Evolutionary conservation across 2,113 vertebrate genomes (phyloP), one percentile per base, ranked within the genome.

Genomic region (Charina bottae): DNA sequence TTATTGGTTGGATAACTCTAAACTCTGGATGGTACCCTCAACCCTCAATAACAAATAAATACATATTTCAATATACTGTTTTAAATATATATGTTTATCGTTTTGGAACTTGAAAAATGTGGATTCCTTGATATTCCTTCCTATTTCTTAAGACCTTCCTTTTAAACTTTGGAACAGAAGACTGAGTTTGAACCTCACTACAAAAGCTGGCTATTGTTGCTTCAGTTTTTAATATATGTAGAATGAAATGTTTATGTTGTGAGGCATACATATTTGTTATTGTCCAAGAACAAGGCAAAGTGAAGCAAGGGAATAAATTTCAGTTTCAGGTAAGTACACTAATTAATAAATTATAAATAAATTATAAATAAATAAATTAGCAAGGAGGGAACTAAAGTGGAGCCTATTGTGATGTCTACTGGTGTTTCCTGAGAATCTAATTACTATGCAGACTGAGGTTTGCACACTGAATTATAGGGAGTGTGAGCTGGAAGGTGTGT

Each of bases 381-480:
- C 2, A 93, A 91, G 49, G 49, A 96, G 55, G 17, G 21, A 28
- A 83, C 37, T 90, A 92, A 96, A 95, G 42, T 46, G 85, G 93
- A 92, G 92, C 23, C 60, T 94, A 91, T 42, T 42, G 84, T 24
- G 54, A 84, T 37, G 24, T 2, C 62, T 84, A 24, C 19, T 87
- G 86, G 85, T 84, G 93, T 91, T 2, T 94, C 93, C 91, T 60
- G 49, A 89, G n/a, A 87, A 86, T 24, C 93, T 96, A 93, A 97
- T 96, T 97, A 93, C 89, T 92, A 95, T 95, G 90, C 95, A 96
- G 93, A 83, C 93, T 96, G 95, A 93, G 95, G 93, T 93, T 93
- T 93, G 87, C 60, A 87, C 93, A 62, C 91, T 93, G 93, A 95
- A 94, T 91, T 92, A 88, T 56, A 96, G 90, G 8, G 87, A 92